Evolutionary conservation across 2,797 vertebrate genomes (phyloP).

Genomic region (Platyrinchus mystaceus): DNA sequence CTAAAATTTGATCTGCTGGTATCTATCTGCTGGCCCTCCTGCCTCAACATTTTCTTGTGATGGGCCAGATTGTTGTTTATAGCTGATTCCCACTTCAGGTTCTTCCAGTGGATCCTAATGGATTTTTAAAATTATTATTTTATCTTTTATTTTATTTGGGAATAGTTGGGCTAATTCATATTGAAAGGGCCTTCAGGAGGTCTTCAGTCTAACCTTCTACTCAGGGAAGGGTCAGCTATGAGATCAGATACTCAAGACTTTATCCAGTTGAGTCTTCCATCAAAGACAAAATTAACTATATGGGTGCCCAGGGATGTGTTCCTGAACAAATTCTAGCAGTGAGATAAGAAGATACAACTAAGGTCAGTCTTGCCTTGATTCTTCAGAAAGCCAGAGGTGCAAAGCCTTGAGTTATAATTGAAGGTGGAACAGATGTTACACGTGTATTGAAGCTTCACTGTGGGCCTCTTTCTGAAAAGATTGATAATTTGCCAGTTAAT

Average conservation of each 20-base stretch:
- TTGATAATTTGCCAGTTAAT: constrained; percentile 2
- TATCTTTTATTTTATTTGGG: neutral
- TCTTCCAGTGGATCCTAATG: neutral
- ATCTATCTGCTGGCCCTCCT: neutral
- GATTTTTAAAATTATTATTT: neutral
- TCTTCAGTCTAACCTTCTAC: neutral
- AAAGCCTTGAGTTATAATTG: neutral
- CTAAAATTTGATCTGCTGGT: neutral
- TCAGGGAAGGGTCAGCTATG: neutral
- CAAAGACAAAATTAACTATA: neutral
- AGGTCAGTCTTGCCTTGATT: neutral
- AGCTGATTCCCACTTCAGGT: neutral
- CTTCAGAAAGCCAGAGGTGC: neutral
- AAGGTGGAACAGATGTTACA: neutral
- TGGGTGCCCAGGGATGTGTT: neutral
- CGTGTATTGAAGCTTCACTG: fast-evolving
- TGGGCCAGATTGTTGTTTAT: neutral
- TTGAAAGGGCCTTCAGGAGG: neutral
- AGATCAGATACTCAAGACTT: neutral
- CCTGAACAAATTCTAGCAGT: neutral
- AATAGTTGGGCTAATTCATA: neutral
- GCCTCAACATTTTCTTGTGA: neutral
- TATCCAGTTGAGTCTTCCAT: neutral
- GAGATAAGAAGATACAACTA: neutral
- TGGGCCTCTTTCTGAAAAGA: neutral